These are phyloP conservation scores for Neopelma chrysocephalum DNA, from an alignment of 2,797 vertebrate species.

Conservation along the genomic window DNA sequence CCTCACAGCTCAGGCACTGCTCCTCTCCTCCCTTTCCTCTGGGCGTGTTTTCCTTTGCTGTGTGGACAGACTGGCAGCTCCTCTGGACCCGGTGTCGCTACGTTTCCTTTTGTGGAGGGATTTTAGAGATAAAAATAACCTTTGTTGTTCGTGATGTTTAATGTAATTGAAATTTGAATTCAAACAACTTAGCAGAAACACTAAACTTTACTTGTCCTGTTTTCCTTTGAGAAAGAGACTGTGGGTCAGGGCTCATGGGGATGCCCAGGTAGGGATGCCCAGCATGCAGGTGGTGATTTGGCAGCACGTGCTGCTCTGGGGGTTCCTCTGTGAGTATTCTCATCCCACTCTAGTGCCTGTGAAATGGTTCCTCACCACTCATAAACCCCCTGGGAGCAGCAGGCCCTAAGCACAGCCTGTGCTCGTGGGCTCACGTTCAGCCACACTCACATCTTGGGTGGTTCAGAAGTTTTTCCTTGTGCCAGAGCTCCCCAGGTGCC, in stretches of 20 bases:
- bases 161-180: not conserved
- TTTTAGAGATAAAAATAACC: not conserved
- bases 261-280: not conserved
- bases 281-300: rapidly evolving
- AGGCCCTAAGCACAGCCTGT: not conserved
- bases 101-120: not conserved
- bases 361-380: not conserved
- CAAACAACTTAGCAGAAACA: rapidly evolving
- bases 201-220: not conserved
- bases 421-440: rapidly evolving
- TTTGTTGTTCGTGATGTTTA: not conserved
- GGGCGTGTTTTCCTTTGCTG: not conserved
- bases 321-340: not conserved
- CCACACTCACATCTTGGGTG: not conserved
- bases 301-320: rapidly evolving
- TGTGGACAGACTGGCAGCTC: not conserved
- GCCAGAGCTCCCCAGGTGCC: not conserved
- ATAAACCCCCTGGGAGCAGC: not conserved
- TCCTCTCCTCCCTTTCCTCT: not conserved
- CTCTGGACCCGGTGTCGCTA: rapidly evolving
- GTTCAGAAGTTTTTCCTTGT: not conserved
- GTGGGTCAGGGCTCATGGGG: rapidly evolving
- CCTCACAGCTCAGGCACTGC: rapidly evolving
- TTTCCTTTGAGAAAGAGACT: not conserved
- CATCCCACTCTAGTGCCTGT: not conserved